phyloP scores from a whole-genome alignment of 2,797 vertebrate genomes.

The Selene dorsalis region DNA sequence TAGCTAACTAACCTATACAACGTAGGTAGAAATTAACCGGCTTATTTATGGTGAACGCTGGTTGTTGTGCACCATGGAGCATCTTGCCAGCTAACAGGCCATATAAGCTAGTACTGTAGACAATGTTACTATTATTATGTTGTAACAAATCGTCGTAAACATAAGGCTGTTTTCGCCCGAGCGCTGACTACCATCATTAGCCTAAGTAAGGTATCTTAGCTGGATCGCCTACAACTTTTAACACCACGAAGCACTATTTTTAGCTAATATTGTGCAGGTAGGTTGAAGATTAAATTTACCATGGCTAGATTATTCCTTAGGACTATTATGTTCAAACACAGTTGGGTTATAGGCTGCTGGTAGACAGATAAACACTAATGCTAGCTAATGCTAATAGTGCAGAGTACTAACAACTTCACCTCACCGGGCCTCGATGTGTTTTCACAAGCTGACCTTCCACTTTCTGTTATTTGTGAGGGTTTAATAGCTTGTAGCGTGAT shows the following conservation, averaged over 20 bases:
- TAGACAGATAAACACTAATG: slow-evolving; percentile 59
- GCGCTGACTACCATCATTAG: slow-evolving; percentile 55
- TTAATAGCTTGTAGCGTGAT: neutral
- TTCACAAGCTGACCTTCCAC: slow-evolving; percentile 24
- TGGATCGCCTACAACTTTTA: slow-evolving; percentile 39
- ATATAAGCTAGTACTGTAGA: neutral
- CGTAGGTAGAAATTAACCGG: slow-evolving; percentile 35
- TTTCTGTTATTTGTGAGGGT: neutral
- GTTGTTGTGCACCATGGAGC: neutral
- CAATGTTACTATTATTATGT: neutral
- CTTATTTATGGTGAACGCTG: slow-evolving; percentile 7
- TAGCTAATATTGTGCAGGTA: neutral
- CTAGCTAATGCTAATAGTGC: slow-evolving; percentile 69
- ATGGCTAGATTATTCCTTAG: slow-evolving; percentile 2
- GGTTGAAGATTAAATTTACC: slow-evolving; percentile 1
- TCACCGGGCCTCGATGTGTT: slow-evolving; percentile 48
- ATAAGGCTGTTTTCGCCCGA: slow-evolving; percentile 35
- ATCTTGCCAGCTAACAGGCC: too few relatives aligned
- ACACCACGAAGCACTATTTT: slow-evolving; percentile 17
- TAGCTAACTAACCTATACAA: slow-evolving; percentile 49
- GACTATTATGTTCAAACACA: neutral
- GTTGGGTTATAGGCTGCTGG: neutral
- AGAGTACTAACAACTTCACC: slow-evolving; percentile 46
- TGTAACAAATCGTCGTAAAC: slow-evolving; percentile 51
- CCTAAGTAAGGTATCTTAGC: slow-evolving; percentile 44